Evolutionary conservation across 2,888 invertebrate genomes (phyloP), one percentile per base, ranked within the genome.

Genomic region (Pseudococcus longispinus): DNA sequence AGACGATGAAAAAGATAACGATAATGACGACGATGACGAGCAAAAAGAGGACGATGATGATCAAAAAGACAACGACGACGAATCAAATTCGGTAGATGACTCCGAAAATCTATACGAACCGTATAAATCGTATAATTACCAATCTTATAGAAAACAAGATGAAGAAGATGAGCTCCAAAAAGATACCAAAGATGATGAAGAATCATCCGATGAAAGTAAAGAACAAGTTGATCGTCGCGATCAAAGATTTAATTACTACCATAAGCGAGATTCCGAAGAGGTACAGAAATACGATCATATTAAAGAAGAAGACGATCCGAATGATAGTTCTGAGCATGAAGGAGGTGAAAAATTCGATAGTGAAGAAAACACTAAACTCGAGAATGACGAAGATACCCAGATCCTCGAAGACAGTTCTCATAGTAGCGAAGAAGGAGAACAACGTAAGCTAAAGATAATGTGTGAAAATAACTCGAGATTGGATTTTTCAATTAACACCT

Each of bases 251-350:
- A 29, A 70, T 70, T 70, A 70, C 29, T 70, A 26, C 29, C 70
- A 70, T 18, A 15, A 29, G 29, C 70, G 60, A 70, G 70, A 70
- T 70, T 90, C 90, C 65, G 90, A 91, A 82, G 90, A 91, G 77
- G 90, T 90, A 13, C 90, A 91, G 77, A 88, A 88, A 37, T 88
- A 89, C 32, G 89, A 90, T 87, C 89, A 90, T 86, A 90, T 90
- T 89, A 29, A 29, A 70, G 90, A 91, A 80, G 90, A 91, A 60
- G 90, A 60, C 55, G 55, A 55, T 15, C 4, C 51, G 6, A 55
- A 83, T 46, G 83, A 83, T 26, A 23, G 42, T 51, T 42, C 46
- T n/a, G 82, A 82, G 26, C 44, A 82, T 44, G 70, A 18, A 5
- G 26, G n/a, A 6, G 2, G 15, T 18, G 70, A 70, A 18, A 29